Evolutionary conservation across 1,140 invertebrate species (phyloP), one percentile per base, ranked within the genome.

Genomic region (Melitaea cinxia): DNA sequence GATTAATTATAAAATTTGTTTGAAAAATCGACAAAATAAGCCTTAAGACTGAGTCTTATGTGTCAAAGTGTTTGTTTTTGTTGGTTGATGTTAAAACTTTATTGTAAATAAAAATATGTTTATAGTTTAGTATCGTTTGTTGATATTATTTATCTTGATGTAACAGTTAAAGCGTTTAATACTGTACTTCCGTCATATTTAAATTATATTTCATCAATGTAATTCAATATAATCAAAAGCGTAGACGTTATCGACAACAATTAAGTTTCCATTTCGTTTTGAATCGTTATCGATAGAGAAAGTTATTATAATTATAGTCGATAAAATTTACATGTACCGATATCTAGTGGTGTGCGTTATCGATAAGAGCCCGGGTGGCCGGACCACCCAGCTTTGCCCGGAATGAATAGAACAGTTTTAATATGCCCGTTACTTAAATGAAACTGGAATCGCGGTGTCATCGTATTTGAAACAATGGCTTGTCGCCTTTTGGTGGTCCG

Each of bases 281-380:
- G 37, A 21, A 14, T 77, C 61, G n/a, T 68, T 60, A 81, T 81
- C 73, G 77, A 82, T 77, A 74, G 72, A 65, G 75, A 70, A 64
- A 73, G 67, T 78, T 80, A 80, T 82, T 76, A 80, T 80, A 84
- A 87, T 87, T 85, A 86, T 82, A 74, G 52, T 76, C 72, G 80
- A 85, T 87, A 84, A 78, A 72, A 83, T 82, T 76, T 72, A 78
- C 78, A 81, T 78, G 73, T 73, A 75, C 64, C 73, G 70, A 55
- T 78, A 74, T 75, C 65, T 77, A 77, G 72, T 78, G 74, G 69
- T 62, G 73, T 50, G 55, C 68, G 68, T 78, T 85, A 79, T 82
- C 79, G 77, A 80, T 78, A 78, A 68, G 67, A 21, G 30, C 47
- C 59, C 74, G 82, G 82, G 83, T 85, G 85, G 83, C 55, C 85